Evolutionary conservation across 2,113 vertebrate species (phyloP), one percentile per base, ranked within the genome.

Genomic region (Irena cyanogastra): DNA sequence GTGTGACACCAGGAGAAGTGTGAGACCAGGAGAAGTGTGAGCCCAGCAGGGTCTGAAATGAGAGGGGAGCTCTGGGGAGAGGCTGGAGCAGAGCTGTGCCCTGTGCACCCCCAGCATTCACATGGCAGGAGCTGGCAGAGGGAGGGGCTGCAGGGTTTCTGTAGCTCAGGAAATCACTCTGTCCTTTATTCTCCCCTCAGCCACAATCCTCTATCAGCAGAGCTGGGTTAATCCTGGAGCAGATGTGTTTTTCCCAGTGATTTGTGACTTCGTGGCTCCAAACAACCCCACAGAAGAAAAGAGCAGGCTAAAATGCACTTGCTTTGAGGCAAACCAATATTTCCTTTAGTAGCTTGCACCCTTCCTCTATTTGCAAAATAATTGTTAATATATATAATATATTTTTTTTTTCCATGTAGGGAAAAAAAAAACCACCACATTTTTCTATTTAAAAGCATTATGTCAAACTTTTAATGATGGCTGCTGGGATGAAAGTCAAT

Each of bases 401-500:
- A 23, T 68, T 21, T 21, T 8, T 7, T 50, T 76, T 72, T 78
- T 72, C 24, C 39, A 19, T 7, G 1, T 27, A 2, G 23, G 35
- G 6, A 18, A 16, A 57, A 11, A 37, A 45, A 50, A 7, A 71
- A 31, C 6, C 16, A 21, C 22, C 44, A 35, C 47, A 65, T 90
- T 89, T 72, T 97, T 94, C 90, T 91, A 18, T 94, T 94, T 93
- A 69, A 94, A 86, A 92, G 65, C 68, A 87, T 97, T 96, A 75
- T 86, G 39, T 22, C 45, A 53, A 89, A 87, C 78, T 95, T 83
- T 64, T 95, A 94, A 88, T 63, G 79, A 87, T 94, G 92, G 56
- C 71, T 94, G 45, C 39, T 96, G 66, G 83, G 85, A 90, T 96
- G 80, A 91, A 97, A 97, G 88, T 95, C 88, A 64, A 70, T 93